phyloP scores from a whole-genome alignment of 2,888 invertebrate species.

The Dasysyrphus albostriatus region DNA sequence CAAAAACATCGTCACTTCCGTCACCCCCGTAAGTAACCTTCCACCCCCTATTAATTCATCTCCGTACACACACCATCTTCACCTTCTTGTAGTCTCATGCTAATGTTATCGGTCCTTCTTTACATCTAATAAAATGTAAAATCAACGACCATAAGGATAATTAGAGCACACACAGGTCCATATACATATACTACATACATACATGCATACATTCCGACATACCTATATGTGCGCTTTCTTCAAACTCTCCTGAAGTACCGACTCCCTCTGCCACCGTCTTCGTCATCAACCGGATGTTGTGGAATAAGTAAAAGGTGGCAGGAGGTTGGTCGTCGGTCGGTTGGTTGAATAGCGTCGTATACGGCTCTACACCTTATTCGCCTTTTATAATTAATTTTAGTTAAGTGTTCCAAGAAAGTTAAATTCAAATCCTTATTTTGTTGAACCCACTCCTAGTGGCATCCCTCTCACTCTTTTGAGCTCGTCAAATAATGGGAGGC shows the following conservation, averaged over 20 bases:
- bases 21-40: constrained; percentile 33
- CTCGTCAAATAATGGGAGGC: constrained; percentile 18
- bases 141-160: constrained; percentile 76
- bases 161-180: constrained; percentile 70
- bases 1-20: constrained; percentile 46
- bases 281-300: constrained; percentile 54
- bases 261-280: constrained; percentile 12
- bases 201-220: background rate
- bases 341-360: constrained; percentile 45
- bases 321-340: constrained; percentile 9
- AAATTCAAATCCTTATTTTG: constrained; percentile 76
- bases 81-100: constrained; percentile 60
- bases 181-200: constrained; percentile 14
- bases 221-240: constrained; percentile 16
- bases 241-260: background rate
- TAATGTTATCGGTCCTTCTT: constrained; percentile 73
- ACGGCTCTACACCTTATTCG: constrained; percentile 74
- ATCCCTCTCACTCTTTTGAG: constrained; percentile 35
- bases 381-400: constrained; percentile 76
- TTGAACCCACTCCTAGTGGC: constrained; percentile 66
- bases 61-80: constrained; percentile 54
- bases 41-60: constrained; percentile 27
- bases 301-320: constrained; percentile 27
- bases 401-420: constrained; percentile 76
- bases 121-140: constrained; percentile 76